Base-by-base conservation (phyloP, 2,797 vertebrate genomes). In the Anniella stebbinsi region DNA sequence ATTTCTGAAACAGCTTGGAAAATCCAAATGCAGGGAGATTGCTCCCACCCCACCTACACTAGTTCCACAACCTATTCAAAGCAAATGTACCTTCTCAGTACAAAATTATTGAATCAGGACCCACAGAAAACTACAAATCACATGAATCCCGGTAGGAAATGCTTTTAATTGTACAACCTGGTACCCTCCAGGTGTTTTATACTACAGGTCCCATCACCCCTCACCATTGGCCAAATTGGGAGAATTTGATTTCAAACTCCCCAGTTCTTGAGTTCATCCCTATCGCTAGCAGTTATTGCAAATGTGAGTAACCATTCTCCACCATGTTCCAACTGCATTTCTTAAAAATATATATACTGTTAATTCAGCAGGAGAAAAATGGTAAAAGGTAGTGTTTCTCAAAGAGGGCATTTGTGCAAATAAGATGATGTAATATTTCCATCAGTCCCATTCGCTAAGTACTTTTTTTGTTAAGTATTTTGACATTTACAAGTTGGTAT, bases 371-470 rank as follows among this genome's bases (percentile, higher is more conserved):
- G 2, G 38, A 9, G 66, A 21, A 80, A 80, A 73, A 91, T 57
- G 4, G 13, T 69, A 41, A 76, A 36, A 51, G 57, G 5, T 9
- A 41, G 1, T 15, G 76, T 0, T 85, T 89, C 45, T 83, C 88
- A 17, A 89, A 0, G n/a, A 80, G 9, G 1, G 10, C 0, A 0
- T 86, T 93, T 38, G 33, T 4, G 60, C 87, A 88, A 60, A 87
- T 69, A 92, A 75, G 89, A 91, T 84, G 23, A 87, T 30, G 30
- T 0, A 0, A 25, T 73, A 54, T 30, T 18, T 84, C 72, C 12
- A 80, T 88, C 73, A 51, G 54, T 48, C 4, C 78, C 80, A 28
- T 94, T 85, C 84, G 70, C 87, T n/a, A 88, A 80, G 88, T 15
- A 89, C 75, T 82, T 89, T 11, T n/a, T 28, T 83, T 84, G 89